These are phyloP conservation scores for Archaeoteleia sp. DNA, from an alignment of 2,888 invertebrate species.

Conservation along the genomic window DNA sequence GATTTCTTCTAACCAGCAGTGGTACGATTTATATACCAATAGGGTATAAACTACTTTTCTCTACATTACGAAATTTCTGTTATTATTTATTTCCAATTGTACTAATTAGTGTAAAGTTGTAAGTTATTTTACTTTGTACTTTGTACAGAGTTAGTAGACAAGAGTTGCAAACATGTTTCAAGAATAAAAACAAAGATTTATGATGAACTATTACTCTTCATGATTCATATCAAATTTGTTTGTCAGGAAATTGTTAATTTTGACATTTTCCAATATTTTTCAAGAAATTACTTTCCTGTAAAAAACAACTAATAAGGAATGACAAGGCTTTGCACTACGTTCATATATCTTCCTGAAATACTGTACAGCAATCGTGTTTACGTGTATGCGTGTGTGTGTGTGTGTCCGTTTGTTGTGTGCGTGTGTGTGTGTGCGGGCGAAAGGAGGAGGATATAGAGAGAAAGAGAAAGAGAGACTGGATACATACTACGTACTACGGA, in stretches of 20 bases:
- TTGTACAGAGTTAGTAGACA: no score
- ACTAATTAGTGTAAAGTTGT: no score
- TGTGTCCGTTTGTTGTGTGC: constrained; percentile 23
- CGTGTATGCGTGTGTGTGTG: constrained; percentile 34
- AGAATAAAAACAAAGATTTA: no score
- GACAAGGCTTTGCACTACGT: constrained; percentile 12
- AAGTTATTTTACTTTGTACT: no score
- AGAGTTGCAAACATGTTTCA: no score
- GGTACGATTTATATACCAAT: no score
- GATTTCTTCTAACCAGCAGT: no score
- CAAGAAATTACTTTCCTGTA: not conserved
- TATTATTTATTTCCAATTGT: no score
- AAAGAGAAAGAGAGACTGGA: constrained; percentile 63
- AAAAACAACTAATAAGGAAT: constrained; percentile 11
- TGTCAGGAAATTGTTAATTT: not conserved
- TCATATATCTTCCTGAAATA: constrained; percentile 11
- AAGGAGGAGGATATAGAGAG: constrained; percentile 52
- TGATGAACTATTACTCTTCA: no score
- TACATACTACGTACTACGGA: constrained; percentile 71
- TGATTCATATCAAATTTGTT: no score
- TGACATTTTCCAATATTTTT: constrained; percentile 2
- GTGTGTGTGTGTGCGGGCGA: constrained; percentile 44
- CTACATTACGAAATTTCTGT: no score
- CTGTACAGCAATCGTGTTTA: not conserved
- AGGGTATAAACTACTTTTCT: no score